Percentiles rank a stretch among this genome's conserved stretches.
Conservation (phyloP, 2,797 vertebrate genomes). For the Crocidura indochinensis region DNA sequence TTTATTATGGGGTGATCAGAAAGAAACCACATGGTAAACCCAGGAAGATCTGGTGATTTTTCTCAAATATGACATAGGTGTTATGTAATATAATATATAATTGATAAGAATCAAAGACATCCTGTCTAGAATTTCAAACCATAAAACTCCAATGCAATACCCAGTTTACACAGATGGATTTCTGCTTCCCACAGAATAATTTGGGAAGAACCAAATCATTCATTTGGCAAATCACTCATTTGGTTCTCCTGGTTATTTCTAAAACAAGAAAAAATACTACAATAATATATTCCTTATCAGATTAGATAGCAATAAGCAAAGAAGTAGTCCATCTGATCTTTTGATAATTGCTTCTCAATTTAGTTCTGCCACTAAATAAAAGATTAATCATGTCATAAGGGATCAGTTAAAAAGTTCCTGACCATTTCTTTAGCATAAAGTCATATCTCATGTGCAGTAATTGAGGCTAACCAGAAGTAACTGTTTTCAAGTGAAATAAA, state of each 20-base stretch:
- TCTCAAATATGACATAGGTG: background rate
- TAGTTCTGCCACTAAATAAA: background rate
- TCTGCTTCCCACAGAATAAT: background rate
- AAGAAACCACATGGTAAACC: background rate
- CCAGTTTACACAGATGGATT: background rate
- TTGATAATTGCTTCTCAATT: background rate
- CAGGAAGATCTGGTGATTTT: background rate
- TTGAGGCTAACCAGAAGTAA: background rate
- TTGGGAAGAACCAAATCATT: background rate
- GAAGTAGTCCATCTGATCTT: background rate
- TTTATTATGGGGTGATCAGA: background rate
- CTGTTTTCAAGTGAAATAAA: background rate
- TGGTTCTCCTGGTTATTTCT: background rate
- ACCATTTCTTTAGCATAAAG: background rate
- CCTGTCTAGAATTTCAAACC: constrained; percentile 1
- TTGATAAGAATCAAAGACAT: background rate
- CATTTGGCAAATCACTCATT: background rate
- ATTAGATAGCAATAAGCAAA: constrained; percentile 18
- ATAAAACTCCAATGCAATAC: constrained; percentile 3
- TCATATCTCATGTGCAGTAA: background rate
- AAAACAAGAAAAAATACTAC: constrained; percentile 18
- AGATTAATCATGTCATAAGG: background rate
- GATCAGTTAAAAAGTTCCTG: constrained; percentile 5
- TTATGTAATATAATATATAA: background rate
- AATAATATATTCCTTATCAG: background rate